phyloP scores from a whole-genome alignment of 1,140 invertebrate species.

The Lucilia sericata region DNA sequence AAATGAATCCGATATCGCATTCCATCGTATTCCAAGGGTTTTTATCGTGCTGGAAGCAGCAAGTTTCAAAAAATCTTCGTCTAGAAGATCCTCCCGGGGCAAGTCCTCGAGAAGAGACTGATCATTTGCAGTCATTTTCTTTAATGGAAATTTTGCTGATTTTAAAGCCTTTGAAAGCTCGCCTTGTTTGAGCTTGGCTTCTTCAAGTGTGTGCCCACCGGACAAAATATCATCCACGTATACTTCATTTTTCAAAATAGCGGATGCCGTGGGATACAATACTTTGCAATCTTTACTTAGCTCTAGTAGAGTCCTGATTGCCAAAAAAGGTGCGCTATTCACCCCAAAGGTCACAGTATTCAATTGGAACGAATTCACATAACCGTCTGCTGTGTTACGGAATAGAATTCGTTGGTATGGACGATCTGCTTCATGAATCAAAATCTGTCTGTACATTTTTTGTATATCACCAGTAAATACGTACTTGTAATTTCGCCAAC shows the following conservation, averaged over 20 bases:
- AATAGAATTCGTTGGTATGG: constrained; percentile 37
- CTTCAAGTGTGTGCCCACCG: background rate
- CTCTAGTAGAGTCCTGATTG: background rate
- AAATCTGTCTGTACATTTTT: constrained; percentile 39
- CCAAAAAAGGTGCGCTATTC: constrained; percentile 1
- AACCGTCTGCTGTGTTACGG: background rate
- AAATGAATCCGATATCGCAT: constrained; percentile 14
- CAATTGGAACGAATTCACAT: background rate
- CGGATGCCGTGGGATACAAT: background rate
- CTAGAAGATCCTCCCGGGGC: constrained; percentile 9
- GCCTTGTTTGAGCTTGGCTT: background rate
- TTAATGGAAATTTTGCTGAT: constrained; percentile 1
- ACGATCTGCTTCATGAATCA: background rate
- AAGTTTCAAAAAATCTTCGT: background rate
- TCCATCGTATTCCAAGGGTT: constrained; percentile 33
- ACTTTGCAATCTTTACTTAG: background rate
- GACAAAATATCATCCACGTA: constrained; percentile 41
- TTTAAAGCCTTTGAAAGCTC: background rate
- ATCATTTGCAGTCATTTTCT: constrained; percentile 19
- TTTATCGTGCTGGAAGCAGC: background rate
- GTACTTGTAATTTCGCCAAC: background rate
- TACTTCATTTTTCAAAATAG: background rate
- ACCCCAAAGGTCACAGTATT: constrained; percentile 39
- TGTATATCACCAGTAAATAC: constrained; percentile 32
- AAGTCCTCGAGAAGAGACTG: background rate